Base-by-base conservation (phyloP, 2,113 vertebrate species). In the Psilopogon haemacephalus region DNA sequence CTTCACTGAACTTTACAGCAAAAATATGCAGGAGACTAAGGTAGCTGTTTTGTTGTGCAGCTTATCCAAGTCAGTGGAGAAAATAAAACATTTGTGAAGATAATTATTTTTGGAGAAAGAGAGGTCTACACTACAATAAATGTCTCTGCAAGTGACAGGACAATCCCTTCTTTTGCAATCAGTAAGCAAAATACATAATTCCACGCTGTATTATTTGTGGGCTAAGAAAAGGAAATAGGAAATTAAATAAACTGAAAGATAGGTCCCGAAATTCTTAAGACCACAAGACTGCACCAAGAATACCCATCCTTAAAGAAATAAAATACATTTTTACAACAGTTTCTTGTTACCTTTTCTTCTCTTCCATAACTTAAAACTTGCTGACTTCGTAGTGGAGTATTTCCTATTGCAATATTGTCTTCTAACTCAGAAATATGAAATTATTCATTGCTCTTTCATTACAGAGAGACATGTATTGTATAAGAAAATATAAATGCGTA, bases 261-360 rank as follows among this genome's bases (percentile, higher is more conserved):
- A 78, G 20, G 50, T 28, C 1, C 3, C 69, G 20, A 79, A 55
- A 70, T 70, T 83, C 19, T 21, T 50, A 23, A 77, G 23, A 42
- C 15, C 30, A 58, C 12, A 73, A 15, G 30, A 59, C 1, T 54
- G 5, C 33, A 77, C 8, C 5, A 32, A 42, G 37, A 73, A 55
- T 30, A 50, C 6, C 8, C 18, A 38, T 48, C n/a, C 30, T 60
- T 71, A 58, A 65, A 67, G 58, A 78, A 85, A 60, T 3, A 74
- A 64, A 84, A 74, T 18, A 16, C 2, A 12, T 69, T 75, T 38
- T 68, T 17, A 90, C 86, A 81, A 56, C 1, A 0, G 3, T 86
- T 85, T 44, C 28, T 89, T 92, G 86, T 58, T 91, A 70, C 38
- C 19, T 91, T 90, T 89, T 70, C 44, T 88, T 90, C n/a, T 64